Base-by-base conservation (phyloP, 1,140 invertebrate species). In the Calliopsis andreniformis region DNA sequence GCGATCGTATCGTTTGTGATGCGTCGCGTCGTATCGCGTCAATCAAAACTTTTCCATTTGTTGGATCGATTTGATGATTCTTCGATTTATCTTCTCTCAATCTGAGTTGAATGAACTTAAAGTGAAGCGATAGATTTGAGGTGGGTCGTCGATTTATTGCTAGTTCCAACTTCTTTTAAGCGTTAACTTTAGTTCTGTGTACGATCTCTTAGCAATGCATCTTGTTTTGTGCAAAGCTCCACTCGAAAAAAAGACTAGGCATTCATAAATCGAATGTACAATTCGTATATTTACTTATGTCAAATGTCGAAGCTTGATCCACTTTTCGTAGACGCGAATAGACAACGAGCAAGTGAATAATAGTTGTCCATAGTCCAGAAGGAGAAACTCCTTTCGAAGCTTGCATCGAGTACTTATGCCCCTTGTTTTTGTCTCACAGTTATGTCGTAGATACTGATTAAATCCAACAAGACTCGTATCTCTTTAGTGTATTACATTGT, bases 401-500 rank as follows among this genome's bases (percentile, higher is more conserved):
- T 32, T 6, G 20, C 7, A n/a, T 32, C 47, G 18, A 30, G 39
- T 4, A 18, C 10, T 32, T 10, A n/a, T 28, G 45, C 76, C 67
- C 39, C 79, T 58, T 76, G 64, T 76, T 63, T 20, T 49, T 42
- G 78, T 64, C 59, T 59, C 78, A 25, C 28, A 75, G 59, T 63
- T 64, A 28, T 49, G 43, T 28, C 59, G 23, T 76, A 53, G 71
- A 80, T 80, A 81, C 76, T 81, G 80, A 81, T 81, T 80, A 81
- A 63, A 61, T 64, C 45, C 39, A 58, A 64, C 56, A 25, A 10
- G 49, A 14, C 14, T 69, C 39, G 39, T 59, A 43, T 69, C 71
- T 35, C 66, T 80, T 59, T 69, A 58, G 32, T 23, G 45, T 43
- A n/a, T 64, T 69, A 32, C 28, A 20, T 23, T 59, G 55, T 49